Evolutionary conservation across 2,888 invertebrate genomes (phyloP).

Genomic region (Machimus rusticus): DNA sequence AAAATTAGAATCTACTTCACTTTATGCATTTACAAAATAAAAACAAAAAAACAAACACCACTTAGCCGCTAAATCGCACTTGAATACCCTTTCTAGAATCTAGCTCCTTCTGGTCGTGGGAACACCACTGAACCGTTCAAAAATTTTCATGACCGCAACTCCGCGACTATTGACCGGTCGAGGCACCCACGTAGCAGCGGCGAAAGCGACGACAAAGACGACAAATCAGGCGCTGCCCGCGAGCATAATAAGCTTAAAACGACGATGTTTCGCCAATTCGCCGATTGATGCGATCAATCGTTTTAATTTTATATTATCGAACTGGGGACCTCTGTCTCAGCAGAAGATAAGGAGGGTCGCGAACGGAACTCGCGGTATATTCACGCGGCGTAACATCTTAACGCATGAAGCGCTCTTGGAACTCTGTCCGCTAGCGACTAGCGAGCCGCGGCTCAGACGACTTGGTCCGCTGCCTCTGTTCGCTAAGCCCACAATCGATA

Average conservation of each 20-base stretch:
- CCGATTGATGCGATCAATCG: background rate
- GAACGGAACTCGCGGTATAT: conserved; percentile 13
- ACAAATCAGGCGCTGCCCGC: background rate
- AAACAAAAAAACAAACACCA: background rate
- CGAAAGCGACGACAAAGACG: background rate
- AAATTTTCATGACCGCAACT: background rate
- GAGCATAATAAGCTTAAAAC: background rate
- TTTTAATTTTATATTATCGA: background rate
- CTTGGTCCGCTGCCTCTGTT: background rate
- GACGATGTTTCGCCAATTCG: background rate
- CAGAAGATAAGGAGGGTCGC: background rate
- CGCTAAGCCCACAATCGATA: background rate
- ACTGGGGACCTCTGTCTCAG: background rate
- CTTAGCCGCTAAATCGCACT: background rate
- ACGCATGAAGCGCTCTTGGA: conserved; percentile 29
- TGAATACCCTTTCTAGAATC: background rate
- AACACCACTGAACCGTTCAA: background rate
- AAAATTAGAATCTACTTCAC: conserved; percentile 19
- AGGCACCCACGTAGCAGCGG: background rate
- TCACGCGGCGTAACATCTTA: conserved; percentile 21
- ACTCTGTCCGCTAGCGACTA: background rate
- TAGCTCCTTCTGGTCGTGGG: background rate
- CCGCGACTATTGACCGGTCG: conserved; percentile 10
- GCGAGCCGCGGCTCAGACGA: background rate
- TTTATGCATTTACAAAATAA: background rate